These are phyloP conservation scores for Rhingia rostrata DNA, from an alignment of 2,888 invertebrate species.

Conservation along the genomic window DNA sequence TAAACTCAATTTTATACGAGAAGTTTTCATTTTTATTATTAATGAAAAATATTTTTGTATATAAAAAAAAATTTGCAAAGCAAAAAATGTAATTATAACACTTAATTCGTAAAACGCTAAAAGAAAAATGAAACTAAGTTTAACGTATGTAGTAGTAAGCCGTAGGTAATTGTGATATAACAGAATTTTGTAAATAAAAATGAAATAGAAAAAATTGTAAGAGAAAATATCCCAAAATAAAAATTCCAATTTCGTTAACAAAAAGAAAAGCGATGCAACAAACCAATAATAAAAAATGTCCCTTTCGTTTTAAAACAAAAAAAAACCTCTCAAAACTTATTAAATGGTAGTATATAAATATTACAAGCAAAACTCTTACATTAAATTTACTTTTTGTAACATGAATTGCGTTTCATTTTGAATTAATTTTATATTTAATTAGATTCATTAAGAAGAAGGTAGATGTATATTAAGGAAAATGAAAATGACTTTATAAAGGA, in stretches of 20 bases:
- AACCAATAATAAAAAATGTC: slow-evolving; percentile 11
- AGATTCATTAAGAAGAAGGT: background rate
- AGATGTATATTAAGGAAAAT: background rate
- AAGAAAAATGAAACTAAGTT: background rate
- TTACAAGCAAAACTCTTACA: slow-evolving; percentile 13
- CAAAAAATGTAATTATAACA: slow-evolving; percentile 50
- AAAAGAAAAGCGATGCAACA: background rate
- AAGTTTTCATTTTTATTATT: background rate
- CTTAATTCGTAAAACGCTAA: slow-evolving; percentile 33
- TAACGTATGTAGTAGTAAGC: slow-evolving; percentile 13
- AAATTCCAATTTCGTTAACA: background rate
- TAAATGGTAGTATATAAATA: slow-evolving; percentile 15
- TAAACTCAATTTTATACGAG: background rate
- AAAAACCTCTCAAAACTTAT: slow-evolving; percentile 10
- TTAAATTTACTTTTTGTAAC: slow-evolving; percentile 23
- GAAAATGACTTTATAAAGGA: slow-evolving; percentile 57
- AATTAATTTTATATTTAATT: slow-evolving; percentile 44
- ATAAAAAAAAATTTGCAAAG: slow-evolving; percentile 40
- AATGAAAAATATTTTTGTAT: slow-evolving; percentile 53
- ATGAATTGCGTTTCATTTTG: slow-evolving; percentile 47
- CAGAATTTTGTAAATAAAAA: slow-evolving; percentile 66
- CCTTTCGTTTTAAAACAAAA: background rate
- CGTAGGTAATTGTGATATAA: slow-evolving; percentile 71
- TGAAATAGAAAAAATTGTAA: slow-evolving; percentile 3
- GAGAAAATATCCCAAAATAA: slow-evolving; percentile 20